Percentiles rank a stretch among this genome's conserved stretches.
Conservation (phyloP, 2,888 invertebrate species). For the Encarsia formosa region DNA sequence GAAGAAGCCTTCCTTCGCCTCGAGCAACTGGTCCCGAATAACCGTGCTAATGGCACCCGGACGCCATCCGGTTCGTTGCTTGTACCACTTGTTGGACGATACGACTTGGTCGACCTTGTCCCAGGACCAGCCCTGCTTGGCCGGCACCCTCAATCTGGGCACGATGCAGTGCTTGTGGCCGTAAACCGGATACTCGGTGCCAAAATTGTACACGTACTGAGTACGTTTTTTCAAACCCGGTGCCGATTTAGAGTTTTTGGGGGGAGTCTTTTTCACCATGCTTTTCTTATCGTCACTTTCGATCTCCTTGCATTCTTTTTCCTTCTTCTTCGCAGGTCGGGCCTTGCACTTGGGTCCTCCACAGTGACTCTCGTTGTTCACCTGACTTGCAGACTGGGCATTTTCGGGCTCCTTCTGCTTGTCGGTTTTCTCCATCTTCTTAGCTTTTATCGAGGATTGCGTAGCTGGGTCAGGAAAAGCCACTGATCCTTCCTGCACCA, state of each 20-base stretch:
- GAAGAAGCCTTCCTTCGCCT: constrained; percentile 31
- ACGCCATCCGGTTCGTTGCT: constrained; percentile 42
- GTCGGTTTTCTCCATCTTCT: constrained; percentile 29
- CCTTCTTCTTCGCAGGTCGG: constrained; percentile 8
- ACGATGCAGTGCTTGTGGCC: constrained; percentile 43
- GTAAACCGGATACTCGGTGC: constrained; percentile 38
- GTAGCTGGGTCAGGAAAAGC: constrained; percentile 27
- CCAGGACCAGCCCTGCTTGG: constrained; percentile 49
- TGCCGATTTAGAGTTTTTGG: constrained; percentile 9
- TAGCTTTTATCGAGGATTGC: constrained; percentile 18
- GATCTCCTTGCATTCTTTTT: not conserved
- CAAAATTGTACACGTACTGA: constrained; percentile 40
- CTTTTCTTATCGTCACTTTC: not conserved
- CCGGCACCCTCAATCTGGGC: constrained; percentile 38
- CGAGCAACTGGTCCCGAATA: constrained; percentile 32
- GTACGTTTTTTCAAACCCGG: constrained; percentile 21
- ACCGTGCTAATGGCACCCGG: constrained; percentile 42
- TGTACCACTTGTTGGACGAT: constrained; percentile 1
- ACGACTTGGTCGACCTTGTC: constrained; percentile 28
- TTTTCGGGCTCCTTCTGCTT: constrained; percentile 16
- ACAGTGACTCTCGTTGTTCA: constrained; percentile 25
- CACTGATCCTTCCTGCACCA: constrained; percentile 35
- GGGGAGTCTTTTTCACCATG: not conserved
- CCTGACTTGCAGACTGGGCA: not conserved
- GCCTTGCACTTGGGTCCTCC: constrained; percentile 27